A percentile compares a stretch with the other conserved stretches of the same genome.
These are phyloP conservation scores for Magallana angulata DNA, from an alignment of 1,140 invertebrate species.

Conservation along the genomic window DNA sequence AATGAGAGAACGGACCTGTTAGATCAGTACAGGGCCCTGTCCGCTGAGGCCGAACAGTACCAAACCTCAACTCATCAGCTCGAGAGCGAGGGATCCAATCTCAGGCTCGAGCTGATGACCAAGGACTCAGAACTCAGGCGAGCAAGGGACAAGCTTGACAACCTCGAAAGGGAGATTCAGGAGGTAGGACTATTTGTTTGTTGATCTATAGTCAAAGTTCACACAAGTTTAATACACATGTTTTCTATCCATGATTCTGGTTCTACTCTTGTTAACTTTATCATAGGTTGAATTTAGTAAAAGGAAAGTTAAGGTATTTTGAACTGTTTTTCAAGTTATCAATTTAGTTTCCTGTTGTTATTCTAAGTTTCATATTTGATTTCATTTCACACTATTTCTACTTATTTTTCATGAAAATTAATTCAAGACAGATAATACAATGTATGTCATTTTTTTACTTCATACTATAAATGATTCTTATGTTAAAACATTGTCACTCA, in stretches of 20 bases:
- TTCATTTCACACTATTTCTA: too few relatives aligned
- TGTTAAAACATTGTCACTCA: too few relatives aligned
- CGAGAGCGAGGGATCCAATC: slow-evolving; percentile 78
- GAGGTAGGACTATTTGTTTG: slow-evolving; percentile 67
- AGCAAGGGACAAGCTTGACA: slow-evolving; percentile 75
- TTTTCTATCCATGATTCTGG: not conserved
- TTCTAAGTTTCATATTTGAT: too few relatives aligned
- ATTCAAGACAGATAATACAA: too few relatives aligned
- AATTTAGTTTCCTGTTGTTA: too few relatives aligned
- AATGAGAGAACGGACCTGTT: slow-evolving; percentile 77
- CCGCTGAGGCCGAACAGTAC: slow-evolving; percentile 77
- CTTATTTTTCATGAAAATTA: too few relatives aligned
- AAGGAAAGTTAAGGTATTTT: not conserved
- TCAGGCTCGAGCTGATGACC: slow-evolving; percentile 77
- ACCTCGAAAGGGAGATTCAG: slow-evolving; percentile 77
- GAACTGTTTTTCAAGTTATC: too few relatives aligned
- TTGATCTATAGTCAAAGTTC: not conserved
- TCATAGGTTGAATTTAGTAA: not conserved
- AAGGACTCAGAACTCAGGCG: slow-evolving; percentile 77
- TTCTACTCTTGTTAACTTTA: not conserved
- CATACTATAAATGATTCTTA: too few relatives aligned
- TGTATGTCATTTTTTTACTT: too few relatives aligned
- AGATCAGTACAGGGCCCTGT: slow-evolving; percentile 78
- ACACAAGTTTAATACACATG: not conserved
- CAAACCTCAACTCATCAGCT: slow-evolving; percentile 76